Percentiles rank a stretch among this genome's conserved stretches.
These are phyloP conservation scores for Apotomis turbidana DNA, from an alignment of 2,888 invertebrate species.

Conservation along the genomic window DNA sequence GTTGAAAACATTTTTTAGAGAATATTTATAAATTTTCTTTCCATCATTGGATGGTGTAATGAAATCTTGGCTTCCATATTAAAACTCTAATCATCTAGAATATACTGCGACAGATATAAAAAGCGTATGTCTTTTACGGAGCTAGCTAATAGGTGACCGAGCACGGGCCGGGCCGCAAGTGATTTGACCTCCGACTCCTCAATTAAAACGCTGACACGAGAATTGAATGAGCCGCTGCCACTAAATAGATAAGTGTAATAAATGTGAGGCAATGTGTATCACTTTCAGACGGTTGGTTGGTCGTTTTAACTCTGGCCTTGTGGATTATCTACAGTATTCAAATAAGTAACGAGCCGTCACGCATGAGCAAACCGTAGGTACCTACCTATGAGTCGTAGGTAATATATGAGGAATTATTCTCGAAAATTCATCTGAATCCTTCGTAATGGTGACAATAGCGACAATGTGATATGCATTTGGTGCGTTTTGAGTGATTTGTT, in stretches of 20 bases:
- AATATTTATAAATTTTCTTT: no score
- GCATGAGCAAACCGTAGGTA: constrained; percentile 15
- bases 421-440: constrained; percentile 13
- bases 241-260: constrained; percentile 42
- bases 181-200: constrained; percentile 81
- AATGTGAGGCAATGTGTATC: constrained; percentile 41
- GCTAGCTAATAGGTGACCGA: constrained; percentile 37
- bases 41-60: no score
- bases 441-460: background rate
- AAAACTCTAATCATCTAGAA: background rate
- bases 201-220: constrained; percentile 73
- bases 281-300: constrained; percentile 34
- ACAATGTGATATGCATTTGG: no score
- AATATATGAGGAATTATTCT: background rate
- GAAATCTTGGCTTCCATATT: background rate
- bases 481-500: no score
- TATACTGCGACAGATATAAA: constrained; percentile 5
- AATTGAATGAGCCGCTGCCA: constrained; percentile 38
- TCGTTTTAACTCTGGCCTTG: constrained; percentile 27
- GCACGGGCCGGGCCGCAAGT: constrained; percentile 66
- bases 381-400: no score
- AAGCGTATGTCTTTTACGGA: constrained; percentile 22
- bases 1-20: no score
- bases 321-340: constrained; percentile 25
- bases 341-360: constrained; percentile 25